Conservation (phyloP, 2,113 vertebrate species). For the Procapra przewalskii region DNA sequence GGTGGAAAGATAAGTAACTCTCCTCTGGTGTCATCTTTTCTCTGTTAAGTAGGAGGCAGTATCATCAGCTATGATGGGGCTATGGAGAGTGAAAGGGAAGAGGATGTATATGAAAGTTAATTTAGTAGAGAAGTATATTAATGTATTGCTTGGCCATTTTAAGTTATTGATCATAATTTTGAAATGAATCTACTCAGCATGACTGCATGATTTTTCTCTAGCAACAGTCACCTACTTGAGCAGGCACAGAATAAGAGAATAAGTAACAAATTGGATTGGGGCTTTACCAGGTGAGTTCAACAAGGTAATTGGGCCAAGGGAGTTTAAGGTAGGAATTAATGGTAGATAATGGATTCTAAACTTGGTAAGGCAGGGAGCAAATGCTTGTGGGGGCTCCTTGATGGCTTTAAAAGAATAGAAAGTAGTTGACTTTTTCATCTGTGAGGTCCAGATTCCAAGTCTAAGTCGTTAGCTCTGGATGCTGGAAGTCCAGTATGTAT, state of each 20-base stretch:
- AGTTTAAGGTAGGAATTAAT: neutral
- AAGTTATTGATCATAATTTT: neutral
- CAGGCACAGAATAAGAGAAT: neutral
- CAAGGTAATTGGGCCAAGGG: neutral
- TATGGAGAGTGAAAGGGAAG: neutral
- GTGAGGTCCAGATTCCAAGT: neutral
- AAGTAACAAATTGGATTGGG: neutral
- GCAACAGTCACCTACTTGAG: neutral
- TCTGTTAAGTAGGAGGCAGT: neutral
- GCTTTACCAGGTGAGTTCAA: slow-evolving; percentile 31
- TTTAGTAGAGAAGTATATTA: neutral
- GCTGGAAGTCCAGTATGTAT: neutral
- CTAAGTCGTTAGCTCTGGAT: neutral
- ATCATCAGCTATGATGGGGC: neutral
- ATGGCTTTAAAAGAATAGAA: neutral
- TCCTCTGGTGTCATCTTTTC: neutral
- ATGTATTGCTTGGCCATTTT: neutral
- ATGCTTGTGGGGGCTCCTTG: neutral
- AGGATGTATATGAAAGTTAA: neutral
- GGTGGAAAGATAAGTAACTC: neutral
- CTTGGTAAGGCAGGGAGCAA: neutral
- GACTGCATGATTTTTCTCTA: neutral
- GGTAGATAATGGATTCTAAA: neutral
- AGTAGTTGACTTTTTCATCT: neutral
- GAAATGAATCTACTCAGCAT: neutral